Conservation (phyloP, 2,797 vertebrate genomes). For the Champsocephalus esox region DNA sequence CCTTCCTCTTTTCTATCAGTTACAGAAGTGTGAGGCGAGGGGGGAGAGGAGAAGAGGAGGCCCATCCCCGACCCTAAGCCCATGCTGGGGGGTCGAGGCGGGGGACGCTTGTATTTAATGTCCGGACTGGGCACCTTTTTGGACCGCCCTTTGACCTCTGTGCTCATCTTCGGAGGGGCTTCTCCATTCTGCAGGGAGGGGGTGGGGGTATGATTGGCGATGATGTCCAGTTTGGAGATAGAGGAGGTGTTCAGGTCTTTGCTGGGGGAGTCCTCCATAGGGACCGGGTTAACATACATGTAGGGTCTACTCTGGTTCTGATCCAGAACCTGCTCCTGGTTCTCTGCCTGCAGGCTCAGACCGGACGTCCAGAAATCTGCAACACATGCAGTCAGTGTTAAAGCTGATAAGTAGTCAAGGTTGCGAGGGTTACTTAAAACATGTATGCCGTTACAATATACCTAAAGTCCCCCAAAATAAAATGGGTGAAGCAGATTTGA, state of each 20-base stretch:
- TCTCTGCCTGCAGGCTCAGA: conserved; percentile 78
- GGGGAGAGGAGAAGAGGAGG: conserved; percentile 45
- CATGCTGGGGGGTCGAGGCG: conserved; percentile 81
- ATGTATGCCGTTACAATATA: too few species aligned
- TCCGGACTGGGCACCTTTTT: conserved; percentile 31
- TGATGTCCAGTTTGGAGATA: conserved; percentile 7
- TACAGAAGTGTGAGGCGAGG: conserved; percentile 33
- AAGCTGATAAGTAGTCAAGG: background rate
- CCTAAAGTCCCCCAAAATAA: too few species aligned
- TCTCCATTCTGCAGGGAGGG: conserved; percentile 66
- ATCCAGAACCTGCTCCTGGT: conserved; percentile 19
- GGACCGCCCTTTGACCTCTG: conserved; percentile 40
- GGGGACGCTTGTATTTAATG: conserved; percentile 77
- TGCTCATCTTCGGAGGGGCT: conserved; percentile 19
- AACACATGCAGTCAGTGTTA: conserved; percentile 5
- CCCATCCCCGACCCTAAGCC: conserved; percentile 48
- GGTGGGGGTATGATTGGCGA: conserved; percentile 14
- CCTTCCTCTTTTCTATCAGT: conserved; percentile 66
- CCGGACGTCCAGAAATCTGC: conserved; percentile 94
- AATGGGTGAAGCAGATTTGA: too few species aligned
- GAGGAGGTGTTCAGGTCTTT: conserved; percentile 53
- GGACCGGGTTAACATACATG: conserved; percentile 92
- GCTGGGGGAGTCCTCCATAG: conserved; percentile 83
- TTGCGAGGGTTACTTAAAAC: too few species aligned
- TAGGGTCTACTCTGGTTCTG: conserved; percentile 74